phyloP scores from a whole-genome alignment of 64 coral and sea anemone species.

The Stichodactyla mertensii region DNA sequence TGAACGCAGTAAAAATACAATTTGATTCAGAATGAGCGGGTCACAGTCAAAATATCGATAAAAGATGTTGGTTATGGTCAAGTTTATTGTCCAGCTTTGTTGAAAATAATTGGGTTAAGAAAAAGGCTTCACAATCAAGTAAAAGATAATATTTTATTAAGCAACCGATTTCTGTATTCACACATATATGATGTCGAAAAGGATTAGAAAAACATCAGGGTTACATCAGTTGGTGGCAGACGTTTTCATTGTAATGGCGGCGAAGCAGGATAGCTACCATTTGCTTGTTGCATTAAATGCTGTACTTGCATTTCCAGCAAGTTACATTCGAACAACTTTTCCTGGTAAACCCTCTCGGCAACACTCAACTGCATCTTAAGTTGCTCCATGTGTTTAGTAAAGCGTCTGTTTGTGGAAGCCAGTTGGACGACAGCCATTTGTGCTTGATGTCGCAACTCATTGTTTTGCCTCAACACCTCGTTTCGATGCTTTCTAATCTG shows the following conservation, averaged over 20 bases:
- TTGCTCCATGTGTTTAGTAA: conserved; percentile 80
- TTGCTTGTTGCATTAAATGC: conserved; percentile 58
- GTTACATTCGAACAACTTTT: conserved; percentile 94
- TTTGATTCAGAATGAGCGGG: no score
- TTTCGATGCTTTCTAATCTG: conserved; percentile 93
- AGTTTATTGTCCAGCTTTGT: no score
- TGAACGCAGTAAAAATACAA: no score
- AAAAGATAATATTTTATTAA: no score
- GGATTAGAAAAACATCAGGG: not conserved
- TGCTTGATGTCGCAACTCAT: conserved; percentile 82
- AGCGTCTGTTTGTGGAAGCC: conserved; percentile 80
- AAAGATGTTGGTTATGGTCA: no score
- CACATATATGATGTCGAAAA: no score
- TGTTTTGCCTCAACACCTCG: conserved; percentile 79
- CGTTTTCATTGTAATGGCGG: not conserved
- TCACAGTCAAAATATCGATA: no score
- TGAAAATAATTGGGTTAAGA: no score
- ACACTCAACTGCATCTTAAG: conserved; percentile 67
- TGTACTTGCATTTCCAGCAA: conserved; percentile 83
- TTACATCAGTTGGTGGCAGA: not conserved
- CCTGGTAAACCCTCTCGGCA: conserved; percentile 83
- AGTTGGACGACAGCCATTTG: conserved; percentile 90
- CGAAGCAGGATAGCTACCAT: not conserved
- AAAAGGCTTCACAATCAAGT: no score
- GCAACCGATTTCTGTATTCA: not conserved